Percentiles rank a stretch among this genome's conserved stretches.
Conservation (phyloP, 2,797 vertebrate genomes). For the Craterocephalus amniculus region DNA sequence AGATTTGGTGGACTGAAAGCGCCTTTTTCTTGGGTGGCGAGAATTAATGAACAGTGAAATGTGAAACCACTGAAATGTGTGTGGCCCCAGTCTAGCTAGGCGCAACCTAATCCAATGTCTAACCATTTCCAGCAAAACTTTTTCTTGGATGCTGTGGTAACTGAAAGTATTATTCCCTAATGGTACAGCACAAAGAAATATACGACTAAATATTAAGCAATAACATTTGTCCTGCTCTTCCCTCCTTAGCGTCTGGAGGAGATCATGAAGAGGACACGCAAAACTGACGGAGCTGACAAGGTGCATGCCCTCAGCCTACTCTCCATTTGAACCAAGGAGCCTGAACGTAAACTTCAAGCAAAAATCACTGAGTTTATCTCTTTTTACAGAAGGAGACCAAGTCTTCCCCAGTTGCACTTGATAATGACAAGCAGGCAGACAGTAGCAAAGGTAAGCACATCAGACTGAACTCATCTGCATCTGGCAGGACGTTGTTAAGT, state of each 20-base stretch:
- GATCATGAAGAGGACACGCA: slow-evolving; percentile 99
- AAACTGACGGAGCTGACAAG: slow-evolving; percentile 90
- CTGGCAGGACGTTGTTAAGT: slow-evolving; percentile 1
- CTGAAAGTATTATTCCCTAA: not conserved
- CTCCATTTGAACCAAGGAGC: not conserved
- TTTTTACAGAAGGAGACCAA: slow-evolving; percentile 81
- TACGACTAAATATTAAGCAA: not conserved
- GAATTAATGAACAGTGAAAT: slow-evolving; percentile 12
- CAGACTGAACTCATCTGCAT: not conserved
- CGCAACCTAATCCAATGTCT: not conserved
- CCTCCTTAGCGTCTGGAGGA: slow-evolving; percentile 91
- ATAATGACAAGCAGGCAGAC: slow-evolving; percentile 75
- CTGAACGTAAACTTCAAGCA: not conserved
- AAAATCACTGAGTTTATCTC: slow-evolving; percentile 28
- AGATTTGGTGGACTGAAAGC: not conserved
- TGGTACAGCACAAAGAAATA: not conserved
- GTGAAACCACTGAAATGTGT: slow-evolving; percentile 4
- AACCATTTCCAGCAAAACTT: not conserved
- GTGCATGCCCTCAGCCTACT: slow-evolving; percentile 63
- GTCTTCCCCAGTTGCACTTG: slow-evolving; percentile 53
- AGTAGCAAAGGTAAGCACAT: slow-evolving; percentile 78
- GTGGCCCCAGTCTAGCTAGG: slow-evolving; percentile 10
- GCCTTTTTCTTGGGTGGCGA: not conserved
- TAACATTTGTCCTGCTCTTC: slow-evolving; percentile 10
- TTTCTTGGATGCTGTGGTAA: not conserved